Evolutionary conservation across 1,140 invertebrate genomes (phyloP).

Genomic region (Euura lappo): DNA sequence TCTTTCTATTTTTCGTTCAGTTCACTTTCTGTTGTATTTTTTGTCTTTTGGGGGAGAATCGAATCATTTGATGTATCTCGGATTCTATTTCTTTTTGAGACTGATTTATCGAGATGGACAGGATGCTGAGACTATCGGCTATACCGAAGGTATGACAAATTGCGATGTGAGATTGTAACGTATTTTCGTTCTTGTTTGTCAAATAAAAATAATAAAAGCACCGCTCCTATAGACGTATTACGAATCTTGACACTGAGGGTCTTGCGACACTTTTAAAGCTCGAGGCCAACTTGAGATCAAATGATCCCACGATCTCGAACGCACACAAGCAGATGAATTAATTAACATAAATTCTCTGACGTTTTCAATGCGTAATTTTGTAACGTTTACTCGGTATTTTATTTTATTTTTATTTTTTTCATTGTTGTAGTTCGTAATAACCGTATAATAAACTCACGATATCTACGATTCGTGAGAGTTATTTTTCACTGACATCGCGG

Average conservation of each 20-base stretch:
- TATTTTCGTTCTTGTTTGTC: background rate
- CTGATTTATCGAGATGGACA: background rate
- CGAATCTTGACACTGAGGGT: background rate
- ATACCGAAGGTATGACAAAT: background rate
- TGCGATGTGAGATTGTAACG: background rate
- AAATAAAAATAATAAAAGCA: background rate
- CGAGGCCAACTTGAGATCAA: background rate
- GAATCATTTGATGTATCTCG: too few species aligned
- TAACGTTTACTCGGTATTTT: background rate
- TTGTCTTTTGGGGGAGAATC: too few species aligned
- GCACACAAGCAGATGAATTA: background rate
- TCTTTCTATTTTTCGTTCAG: background rate
- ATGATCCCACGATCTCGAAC: background rate
- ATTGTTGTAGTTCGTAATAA: background rate
- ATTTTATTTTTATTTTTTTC: background rate
- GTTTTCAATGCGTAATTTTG: background rate
- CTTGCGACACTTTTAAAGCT: background rate
- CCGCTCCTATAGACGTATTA: background rate
- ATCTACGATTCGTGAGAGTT: too few species aligned
- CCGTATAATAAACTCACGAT: too few species aligned
- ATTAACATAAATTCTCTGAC: background rate
- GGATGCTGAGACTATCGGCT: background rate
- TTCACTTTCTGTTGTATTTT: background rate
- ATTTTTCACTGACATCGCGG: too few species aligned
- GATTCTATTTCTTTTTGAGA: too few species aligned